Evolutionary conservation across 1,140 invertebrate species (phyloP).

Genomic region (Centruroides vittatus): DNA sequence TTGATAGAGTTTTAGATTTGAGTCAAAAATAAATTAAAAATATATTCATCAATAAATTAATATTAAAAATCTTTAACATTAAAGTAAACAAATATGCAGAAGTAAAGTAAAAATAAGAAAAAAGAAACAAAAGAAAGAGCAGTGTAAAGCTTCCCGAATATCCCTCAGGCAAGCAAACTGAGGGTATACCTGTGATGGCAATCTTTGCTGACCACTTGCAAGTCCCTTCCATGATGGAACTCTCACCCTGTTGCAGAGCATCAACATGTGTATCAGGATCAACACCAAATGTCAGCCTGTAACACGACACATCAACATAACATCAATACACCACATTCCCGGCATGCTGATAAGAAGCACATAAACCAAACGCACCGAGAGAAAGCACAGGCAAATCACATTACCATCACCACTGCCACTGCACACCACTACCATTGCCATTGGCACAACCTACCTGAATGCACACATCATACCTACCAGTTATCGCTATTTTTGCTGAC

Average conservation of each 20-base stretch:
- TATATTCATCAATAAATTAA: too few species aligned
- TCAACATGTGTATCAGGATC: constrained; percentile 98
- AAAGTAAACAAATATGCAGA: too few species aligned
- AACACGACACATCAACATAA: constrained; percentile 15
- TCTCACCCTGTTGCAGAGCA: constrained; percentile 93
- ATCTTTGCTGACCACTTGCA: constrained; percentile 99
- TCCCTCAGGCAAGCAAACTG: background rate
- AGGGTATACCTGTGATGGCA: constrained; percentile 80
- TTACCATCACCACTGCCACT: too few species aligned
- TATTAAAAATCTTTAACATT: too few species aligned
- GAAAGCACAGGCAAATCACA: too few species aligned
- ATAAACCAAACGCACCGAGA: too few species aligned
- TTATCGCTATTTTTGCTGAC: constrained; percentile 99
- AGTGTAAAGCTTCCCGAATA: background rate
- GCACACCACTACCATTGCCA: too few species aligned
- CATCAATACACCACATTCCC: too few species aligned
- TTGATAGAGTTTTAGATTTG: too few species aligned
- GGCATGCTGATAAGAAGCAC: too few species aligned
- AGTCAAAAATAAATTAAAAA: too few species aligned
- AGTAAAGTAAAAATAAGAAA: background rate
- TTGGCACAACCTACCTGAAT: too few species aligned
- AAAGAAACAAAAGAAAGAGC: background rate
- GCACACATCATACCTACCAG: constrained; percentile 46
- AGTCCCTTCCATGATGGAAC: constrained; percentile 95
- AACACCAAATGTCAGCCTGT: constrained; percentile 89